Percentiles rank a stretch among this genome's conserved stretches.
phyloP scores from a whole-genome alignment of 2,113 vertebrate genomes.

The Pelecanus crispus region DNA sequence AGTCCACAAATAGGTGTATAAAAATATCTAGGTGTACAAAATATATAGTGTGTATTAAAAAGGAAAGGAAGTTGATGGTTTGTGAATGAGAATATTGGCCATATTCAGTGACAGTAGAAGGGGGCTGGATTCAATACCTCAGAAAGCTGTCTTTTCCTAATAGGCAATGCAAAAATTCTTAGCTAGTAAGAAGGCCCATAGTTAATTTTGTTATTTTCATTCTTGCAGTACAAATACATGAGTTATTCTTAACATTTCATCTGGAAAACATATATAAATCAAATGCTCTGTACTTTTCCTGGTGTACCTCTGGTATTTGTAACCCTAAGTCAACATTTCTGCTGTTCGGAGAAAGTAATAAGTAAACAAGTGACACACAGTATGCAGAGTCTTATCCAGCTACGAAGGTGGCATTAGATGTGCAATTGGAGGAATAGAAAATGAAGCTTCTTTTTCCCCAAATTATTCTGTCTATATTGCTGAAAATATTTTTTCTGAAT shows the following conservation, averaged over 20 bases:
- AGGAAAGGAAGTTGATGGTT: neutral
- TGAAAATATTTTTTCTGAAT: neutral
- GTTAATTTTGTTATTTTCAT: neutral
- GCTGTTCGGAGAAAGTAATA: neutral
- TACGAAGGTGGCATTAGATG: neutral
- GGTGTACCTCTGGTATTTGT: neutral
- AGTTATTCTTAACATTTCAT: neutral
- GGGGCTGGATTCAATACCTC: neutral
- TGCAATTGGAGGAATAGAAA: neutral
- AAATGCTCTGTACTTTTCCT: neutral
- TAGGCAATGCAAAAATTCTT: neutral
- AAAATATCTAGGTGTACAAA: neutral
- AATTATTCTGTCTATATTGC: neutral
- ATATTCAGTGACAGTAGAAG: neutral
- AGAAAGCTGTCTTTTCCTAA: neutral
- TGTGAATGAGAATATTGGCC: neutral
- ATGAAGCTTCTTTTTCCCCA: accelerated
- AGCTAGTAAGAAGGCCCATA: neutral
- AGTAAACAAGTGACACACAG: neutral
- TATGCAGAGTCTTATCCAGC: neutral
- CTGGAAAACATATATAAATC: neutral
- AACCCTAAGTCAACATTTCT: neutral
- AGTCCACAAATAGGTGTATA: neutral
- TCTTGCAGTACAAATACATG: neutral
- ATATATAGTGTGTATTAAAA: neutral